Evolutionary conservation across 2,113 vertebrate species (phyloP).

Genomic region (Gnathonemus longibarbis): DNA sequence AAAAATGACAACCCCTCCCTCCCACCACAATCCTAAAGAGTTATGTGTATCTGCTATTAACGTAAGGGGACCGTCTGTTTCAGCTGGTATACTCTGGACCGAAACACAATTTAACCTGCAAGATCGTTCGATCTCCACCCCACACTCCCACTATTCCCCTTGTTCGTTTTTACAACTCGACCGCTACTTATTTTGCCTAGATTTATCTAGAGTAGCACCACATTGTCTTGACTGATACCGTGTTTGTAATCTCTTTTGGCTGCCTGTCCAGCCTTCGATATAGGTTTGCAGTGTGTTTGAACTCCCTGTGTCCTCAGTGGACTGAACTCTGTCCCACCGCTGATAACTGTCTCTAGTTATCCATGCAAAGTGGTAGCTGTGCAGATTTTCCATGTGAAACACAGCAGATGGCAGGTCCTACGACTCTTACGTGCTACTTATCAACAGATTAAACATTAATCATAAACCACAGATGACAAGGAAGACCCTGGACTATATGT

Average conservation of each 20-base stretch:
- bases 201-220: background rate
- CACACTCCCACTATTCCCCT: background rate
- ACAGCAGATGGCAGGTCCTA: background rate
- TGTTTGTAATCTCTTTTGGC: background rate
- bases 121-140: background rate
- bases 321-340: background rate
- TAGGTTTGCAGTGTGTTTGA: background rate
- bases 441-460: background rate
- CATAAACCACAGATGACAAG: constrained; percentile 7
- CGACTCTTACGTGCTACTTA: background rate
- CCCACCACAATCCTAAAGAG: background rate
- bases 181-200: background rate
- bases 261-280: background rate
- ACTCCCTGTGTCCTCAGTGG: background rate
- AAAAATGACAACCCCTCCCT: background rate
- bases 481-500: background rate
- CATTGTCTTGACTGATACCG: background rate
- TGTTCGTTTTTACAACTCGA: background rate
- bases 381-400: background rate
- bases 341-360: background rate
- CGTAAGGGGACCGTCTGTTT: background rate
- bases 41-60: background rate
- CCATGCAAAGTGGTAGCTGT: no score
- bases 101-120: background rate
- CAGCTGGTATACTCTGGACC: background rate